Base-by-base conservation (phyloP, 2,888 invertebrate species). In the Xanthia icteritia region DNA sequence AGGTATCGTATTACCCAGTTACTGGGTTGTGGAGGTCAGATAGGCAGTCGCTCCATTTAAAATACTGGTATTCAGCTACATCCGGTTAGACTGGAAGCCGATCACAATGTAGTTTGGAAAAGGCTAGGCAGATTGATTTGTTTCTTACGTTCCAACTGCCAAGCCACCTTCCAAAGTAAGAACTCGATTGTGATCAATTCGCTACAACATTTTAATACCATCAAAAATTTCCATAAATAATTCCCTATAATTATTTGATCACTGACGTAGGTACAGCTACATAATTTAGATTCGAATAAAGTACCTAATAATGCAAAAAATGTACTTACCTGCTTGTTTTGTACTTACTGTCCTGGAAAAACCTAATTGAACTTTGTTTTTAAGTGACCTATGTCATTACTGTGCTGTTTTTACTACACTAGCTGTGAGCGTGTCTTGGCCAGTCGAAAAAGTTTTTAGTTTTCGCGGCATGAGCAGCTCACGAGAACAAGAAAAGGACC, bases 231-330 rank as follows among this genome's bases (percentile, higher is more conserved):
- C 54, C 54, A 11, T 54, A 54, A 42, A 54, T 54, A 11, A 51
- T 8, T 8, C 8, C 51, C 8, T 51, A 20, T 51, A 8, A 20
- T 51, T 51, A 51, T 23, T 23, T 51, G 51, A 51, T 51, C 3
- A 23, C 51, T 79, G 60, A 79, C 51, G 70, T 36, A 20, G 1
- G 6, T 48, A 51, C 51, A 51, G 51, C 6, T 66, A 36, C 36
- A 36, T 61, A 63, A 71, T 54, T 54, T 17, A 6, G 27, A 71
- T 63, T 27, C 0, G 45, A 36, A 71, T 17, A 70, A 60, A 27
- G 27, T 17, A 79, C 15, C 0, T 54, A 2, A 13, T 36, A 17
- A 23, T 69, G 42, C 69, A 79, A 77, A 79, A 78, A 77, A 36
- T 1, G 0, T 5, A 23, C 2, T 3, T 56, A 48, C 17, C 23